Conservation (phyloP, 64 coral and sea anemone genomes). For the Catalaphyllia jardinei region DNA sequence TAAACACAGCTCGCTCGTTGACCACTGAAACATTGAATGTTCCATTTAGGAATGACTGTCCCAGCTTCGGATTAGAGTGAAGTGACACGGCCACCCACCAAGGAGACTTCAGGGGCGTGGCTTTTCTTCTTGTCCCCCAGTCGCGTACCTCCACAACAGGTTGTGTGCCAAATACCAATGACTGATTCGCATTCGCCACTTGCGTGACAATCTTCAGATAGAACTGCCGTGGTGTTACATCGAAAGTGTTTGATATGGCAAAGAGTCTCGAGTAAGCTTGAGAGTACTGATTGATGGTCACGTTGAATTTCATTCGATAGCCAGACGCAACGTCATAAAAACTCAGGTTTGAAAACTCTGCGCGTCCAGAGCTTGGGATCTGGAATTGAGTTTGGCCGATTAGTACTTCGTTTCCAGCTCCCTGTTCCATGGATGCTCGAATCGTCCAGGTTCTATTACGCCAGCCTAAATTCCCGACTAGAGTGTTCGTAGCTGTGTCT, state of each 20-base stretch:
- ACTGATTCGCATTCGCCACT: conserved; percentile 49
- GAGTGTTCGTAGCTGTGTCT: conserved; percentile 40
- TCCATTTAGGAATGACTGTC: conserved; percentile 51
- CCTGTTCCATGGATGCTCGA: conserved; percentile 37
- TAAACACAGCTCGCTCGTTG: conserved; percentile 53
- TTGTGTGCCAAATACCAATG: conserved; percentile 61
- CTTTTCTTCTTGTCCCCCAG: conserved; percentile 39
- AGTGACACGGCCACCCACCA: conserved; percentile 38
- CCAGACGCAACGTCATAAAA: conserved; percentile 42
- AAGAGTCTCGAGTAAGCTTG: conserved; percentile 43
- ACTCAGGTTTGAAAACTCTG: conserved; percentile 38
- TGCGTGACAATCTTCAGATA: conserved; percentile 54
- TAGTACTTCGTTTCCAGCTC: conserved; percentile 10
- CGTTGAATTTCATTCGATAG: conserved; percentile 46
- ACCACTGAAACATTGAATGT: conserved; percentile 34
- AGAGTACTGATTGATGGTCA: conserved; percentile 31
- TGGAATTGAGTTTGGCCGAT: conserved; percentile 17
- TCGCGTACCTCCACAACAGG: conserved; percentile 73
- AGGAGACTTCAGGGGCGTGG: conserved; percentile 58
- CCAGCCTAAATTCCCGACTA: conserved; percentile 69
- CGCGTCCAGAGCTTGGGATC: conserved; percentile 45
- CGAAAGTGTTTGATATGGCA: conserved; percentile 42
- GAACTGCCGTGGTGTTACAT: conserved; percentile 63
- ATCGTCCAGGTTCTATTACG: conserved; percentile 58
- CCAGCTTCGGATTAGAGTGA: conserved; percentile 42